Conservation (phyloP, 2,888 invertebrate genomes). For the Coronaproctus castanopsis region DNA sequence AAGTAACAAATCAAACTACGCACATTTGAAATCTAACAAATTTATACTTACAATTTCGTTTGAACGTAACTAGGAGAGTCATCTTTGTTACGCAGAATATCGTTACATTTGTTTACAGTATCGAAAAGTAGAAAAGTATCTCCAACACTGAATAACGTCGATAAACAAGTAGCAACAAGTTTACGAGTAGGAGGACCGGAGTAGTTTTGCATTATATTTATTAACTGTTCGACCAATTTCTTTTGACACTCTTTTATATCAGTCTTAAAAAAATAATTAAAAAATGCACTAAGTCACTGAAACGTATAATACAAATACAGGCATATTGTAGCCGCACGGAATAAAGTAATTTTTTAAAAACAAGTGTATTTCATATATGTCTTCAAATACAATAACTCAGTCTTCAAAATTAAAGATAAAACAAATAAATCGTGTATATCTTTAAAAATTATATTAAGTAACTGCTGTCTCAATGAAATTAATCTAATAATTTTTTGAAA, state of each 20-base stretch:
- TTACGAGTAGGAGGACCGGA: constrained; percentile 86
- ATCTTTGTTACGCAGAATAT: constrained; percentile 88
- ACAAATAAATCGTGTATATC: too few relatives aligned
- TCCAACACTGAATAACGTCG: constrained; percentile 88
- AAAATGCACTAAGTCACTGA: constrained; percentile 18
- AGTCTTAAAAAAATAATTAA: too few relatives aligned
- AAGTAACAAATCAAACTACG: too few relatives aligned
- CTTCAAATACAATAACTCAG: too few relatives aligned
- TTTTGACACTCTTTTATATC: constrained; percentile 94
- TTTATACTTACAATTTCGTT: constrained; percentile 72
- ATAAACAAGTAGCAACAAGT: constrained; percentile 74
- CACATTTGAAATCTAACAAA: too few relatives aligned
- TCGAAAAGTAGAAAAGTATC: constrained; percentile 93
- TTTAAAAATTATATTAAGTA: too few relatives aligned
- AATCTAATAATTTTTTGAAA: too few relatives aligned
- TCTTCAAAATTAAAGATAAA: too few relatives aligned
- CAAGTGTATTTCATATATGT: too few relatives aligned
- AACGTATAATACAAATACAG: neutral
- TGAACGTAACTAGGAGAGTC: constrained; percentile 90
- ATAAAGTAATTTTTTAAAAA: neutral
- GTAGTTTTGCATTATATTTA: constrained; percentile 67
- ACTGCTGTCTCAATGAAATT: too few relatives aligned
- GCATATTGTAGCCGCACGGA: neutral
- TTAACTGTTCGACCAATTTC: constrained; percentile 81
- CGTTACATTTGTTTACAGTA: constrained; percentile 94